phyloP scores from a whole-genome alignment of 2,113 vertebrate species.

The Lepus timidus region DNA sequence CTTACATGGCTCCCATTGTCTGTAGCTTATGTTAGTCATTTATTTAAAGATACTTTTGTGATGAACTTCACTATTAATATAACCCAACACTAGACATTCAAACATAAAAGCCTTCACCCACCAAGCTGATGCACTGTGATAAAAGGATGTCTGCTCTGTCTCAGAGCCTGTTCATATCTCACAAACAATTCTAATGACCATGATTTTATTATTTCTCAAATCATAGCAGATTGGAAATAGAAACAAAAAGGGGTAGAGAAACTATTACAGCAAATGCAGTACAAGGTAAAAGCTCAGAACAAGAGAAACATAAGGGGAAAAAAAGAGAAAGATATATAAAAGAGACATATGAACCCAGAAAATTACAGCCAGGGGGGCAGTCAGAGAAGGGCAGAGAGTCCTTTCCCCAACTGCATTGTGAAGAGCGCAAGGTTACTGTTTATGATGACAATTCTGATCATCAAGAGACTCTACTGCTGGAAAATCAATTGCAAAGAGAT shows the following conservation, averaged over 20 bases:
- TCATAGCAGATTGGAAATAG: background rate
- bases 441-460: background rate
- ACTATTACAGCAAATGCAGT: background rate
- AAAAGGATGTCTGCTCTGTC: background rate
- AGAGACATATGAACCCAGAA: background rate
- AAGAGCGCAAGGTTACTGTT: background rate
- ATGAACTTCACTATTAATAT: constrained; percentile 13
- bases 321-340: background rate
- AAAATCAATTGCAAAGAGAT: background rate
- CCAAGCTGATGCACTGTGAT: background rate
- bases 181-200: constrained; percentile 24
- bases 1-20: background rate
- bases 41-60: constrained; percentile 12
- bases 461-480: background rate
- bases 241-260: background rate
- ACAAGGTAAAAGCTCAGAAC: background rate
- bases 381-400: background rate
- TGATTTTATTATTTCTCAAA: background rate
- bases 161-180: background rate
- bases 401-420: background rate
- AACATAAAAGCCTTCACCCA: background rate
- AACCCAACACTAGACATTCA: background rate
- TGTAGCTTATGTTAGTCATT: constrained; percentile 19
- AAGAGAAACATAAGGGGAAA: background rate
- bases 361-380: background rate